A percentile compares a stretch with the other conserved stretches of the same genome.
Conservation (phyloP, 2,113 vertebrate genomes). For the Ailurus styani region DNA sequence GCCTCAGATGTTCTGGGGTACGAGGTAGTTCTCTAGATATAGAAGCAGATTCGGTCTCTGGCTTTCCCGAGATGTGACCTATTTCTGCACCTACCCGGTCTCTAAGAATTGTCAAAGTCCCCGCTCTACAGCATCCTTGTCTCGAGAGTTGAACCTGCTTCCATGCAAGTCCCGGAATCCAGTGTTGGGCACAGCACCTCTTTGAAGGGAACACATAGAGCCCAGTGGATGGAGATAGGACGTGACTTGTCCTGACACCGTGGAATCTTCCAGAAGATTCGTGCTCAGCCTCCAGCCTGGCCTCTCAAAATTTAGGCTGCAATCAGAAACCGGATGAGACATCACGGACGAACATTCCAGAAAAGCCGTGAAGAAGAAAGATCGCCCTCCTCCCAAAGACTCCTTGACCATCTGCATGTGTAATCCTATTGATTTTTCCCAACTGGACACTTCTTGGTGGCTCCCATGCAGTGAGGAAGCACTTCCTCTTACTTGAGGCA, state of each 20-base stretch:
- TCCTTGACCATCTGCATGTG: background rate
- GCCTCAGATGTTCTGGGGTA: background rate
- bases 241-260: fast-evolving
- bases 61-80: background rate
- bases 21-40: background rate
- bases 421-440: background rate
- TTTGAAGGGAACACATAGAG: background rate
- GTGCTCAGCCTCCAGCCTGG: background rate
- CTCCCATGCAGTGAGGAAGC: background rate
- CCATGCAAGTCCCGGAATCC: background rate
- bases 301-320: background rate
- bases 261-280: background rate
- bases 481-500: background rate
- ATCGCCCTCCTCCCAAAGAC: background rate
- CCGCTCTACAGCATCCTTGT: background rate
- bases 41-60: background rate
- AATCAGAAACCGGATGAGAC: background rate
- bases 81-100: background rate
- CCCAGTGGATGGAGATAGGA: background rate
- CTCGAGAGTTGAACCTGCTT: background rate
- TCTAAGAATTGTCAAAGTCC: background rate
- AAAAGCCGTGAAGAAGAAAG: background rate
- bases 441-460: background rate
- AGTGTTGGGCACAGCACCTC: background rate
- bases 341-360: background rate